Evolutionary conservation across 2,888 invertebrate species (phyloP), one percentile per base, ranked within the genome.

Genomic region (Anagyrus pseudococci): DNA sequence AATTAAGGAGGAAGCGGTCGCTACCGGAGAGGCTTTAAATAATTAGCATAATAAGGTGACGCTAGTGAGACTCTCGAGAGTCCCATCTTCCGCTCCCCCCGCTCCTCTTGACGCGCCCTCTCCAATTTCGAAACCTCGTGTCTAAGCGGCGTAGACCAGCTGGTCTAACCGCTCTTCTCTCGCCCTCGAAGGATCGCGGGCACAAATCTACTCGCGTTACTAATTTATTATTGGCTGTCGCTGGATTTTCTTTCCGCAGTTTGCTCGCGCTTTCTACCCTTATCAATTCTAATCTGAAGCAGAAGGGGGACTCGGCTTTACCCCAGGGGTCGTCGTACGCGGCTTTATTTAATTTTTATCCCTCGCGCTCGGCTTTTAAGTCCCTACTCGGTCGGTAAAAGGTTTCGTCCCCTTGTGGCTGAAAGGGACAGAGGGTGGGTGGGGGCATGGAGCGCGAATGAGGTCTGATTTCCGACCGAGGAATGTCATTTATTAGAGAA

Each of bases 41-140:
- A 78, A 78, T 79, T 79, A 78, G 74, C 75, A 75, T 77, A 79
- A 79, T 75, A 75, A 79, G 77, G 75, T 73, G 76, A 75, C 69
- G 66, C 67, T 60, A 60, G 58, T n/a, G 59, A 66, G 69, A 59
- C 62, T 63, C 41, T 25, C 48, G 41, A 17, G 60, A 43, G 54
- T 29, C 6, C n/a, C n/a, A n/a, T n/a, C n/a, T n/a, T n/a, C 29
- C 4, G 29, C 29, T 29, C 29, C 29, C 10, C 29, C 29, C 22
- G 57, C 29, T 23, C 37, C 52, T 26, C 33, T 37, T 23, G 10
- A 4, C 40, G 33, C 17, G 40, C 19, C 72, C 6, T 29, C 6
- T 78, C 77, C 69, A 72, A 76, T 78, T 78, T 77, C 77, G 75
- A 77, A 74, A 73, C n/a, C n/a, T n/a, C n/a, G n/a, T n/a, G n/a